Evolutionary conservation across 2,113 vertebrate genomes (phyloP), one percentile per base, ranked within the genome.

Genomic region (Sisor rabdophorus): DNA sequence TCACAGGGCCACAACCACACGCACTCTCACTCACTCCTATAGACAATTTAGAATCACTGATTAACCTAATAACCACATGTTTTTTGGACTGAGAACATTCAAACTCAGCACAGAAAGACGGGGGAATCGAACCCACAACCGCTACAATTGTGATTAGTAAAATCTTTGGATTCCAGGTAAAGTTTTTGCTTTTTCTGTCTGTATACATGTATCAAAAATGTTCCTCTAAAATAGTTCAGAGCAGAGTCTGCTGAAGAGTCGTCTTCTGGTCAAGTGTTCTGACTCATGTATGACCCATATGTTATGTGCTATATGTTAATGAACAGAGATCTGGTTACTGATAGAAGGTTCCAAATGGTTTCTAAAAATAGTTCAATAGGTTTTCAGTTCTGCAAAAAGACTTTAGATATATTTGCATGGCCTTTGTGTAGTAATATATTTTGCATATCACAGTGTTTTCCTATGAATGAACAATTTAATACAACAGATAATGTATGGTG

Each of bases 401-500:
- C 13, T 36, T 40, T n/a, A n/a, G n/a, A n/a, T n/a, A n/a, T n/a
- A n/a, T n/a, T n/a, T n/a, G n/a, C n/a, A n/a, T n/a, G n/a, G n/a
- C n/a, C n/a, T n/a, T n/a, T n/a, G n/a, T n/a, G n/a, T n/a, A n/a
- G n/a, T n/a, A n/a, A n/a, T n/a, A n/a, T n/a, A n/a, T n/a, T n/a
- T n/a, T n/a, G n/a, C n/a, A n/a, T n/a, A n/a, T n/a, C n/a, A n/a
- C n/a, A n/a, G n/a, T n/a, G n/a, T n/a, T n/a, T n/a, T n/a, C n/a
- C n/a, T n/a, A n/a, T n/a, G n/a, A n/a, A n/a, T n/a, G n/a, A n/a
- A n/a, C n/a, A n/a, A n/a, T n/a, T n/a, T n/a, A n/a, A n/a, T n/a
- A n/a, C n/a, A n/a, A n/a, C n/a, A n/a, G n/a, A n/a, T n/a, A 53
- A n/a, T 56, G 36, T 20, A 68, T 44, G 44, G 65, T 47, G 52